Conservation (phyloP, 2,113 vertebrate genomes). For the Hystrix brachyura region DNA sequence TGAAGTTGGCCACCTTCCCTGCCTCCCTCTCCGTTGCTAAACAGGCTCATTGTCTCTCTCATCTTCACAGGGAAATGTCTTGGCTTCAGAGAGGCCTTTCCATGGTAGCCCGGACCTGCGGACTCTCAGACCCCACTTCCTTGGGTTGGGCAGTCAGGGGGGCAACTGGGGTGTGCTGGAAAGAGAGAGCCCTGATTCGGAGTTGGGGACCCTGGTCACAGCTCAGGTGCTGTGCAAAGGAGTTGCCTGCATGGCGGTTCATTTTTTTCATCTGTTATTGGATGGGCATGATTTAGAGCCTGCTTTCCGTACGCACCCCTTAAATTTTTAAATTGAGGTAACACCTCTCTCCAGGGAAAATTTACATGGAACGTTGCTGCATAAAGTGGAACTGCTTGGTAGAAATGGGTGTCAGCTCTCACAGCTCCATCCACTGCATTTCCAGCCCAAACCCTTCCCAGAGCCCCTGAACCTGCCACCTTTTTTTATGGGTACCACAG, state of each 20-base stretch:
- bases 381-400: background rate
- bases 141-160: background rate
- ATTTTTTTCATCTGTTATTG: background rate
- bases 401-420: background rate
- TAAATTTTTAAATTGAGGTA: background rate
- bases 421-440: background rate
- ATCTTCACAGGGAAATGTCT: slow-evolving; percentile 16
- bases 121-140: background rate
- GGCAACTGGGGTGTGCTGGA: background rate
- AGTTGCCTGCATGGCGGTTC: background rate
- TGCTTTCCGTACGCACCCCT: background rate
- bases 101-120: background rate
- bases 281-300: too few relatives aligned
- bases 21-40: background rate
- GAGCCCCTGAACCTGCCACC: background rate
- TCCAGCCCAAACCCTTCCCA: background rate
- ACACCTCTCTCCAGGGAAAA: background rate
- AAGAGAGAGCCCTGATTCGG: background rate
- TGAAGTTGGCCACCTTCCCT: background rate
- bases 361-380: background rate
- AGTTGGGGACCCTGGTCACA: background rate
- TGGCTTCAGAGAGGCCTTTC: background rate
- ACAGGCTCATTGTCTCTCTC: background rate
- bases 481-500: background rate
- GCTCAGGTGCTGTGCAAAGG: background rate